A percentile compares a stretch with the other conserved stretches of the same genome.
These are phyloP conservation scores for Paralvinella palmiformis DNA, from an alignment of 1,140 invertebrate genomes.

Conservation along the genomic window DNA sequence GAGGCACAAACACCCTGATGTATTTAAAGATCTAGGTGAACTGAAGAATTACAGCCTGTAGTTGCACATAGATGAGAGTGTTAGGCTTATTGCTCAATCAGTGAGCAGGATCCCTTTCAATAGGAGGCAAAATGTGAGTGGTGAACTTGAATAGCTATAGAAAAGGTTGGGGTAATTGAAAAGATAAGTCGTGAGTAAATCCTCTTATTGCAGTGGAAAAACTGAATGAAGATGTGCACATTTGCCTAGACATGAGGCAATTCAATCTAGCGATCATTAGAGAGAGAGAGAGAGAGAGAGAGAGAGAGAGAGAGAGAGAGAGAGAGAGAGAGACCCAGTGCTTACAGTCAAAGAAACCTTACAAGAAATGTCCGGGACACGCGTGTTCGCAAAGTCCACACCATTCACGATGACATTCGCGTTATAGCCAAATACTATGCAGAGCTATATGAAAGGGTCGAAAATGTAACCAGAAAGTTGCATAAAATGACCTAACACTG, in stretches of 20 bases:
- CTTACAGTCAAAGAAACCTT: slow-evolving; percentile 16
- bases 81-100: too few relatives aligned
- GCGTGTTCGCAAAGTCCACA: slow-evolving; percentile 15
- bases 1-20: too few relatives aligned
- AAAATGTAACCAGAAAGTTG: too few relatives aligned
- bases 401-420: slow-evolving; percentile 4
- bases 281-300: too few relatives aligned
- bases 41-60: too few relatives aligned
- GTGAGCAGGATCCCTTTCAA: too few relatives aligned
- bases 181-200: slow-evolving; percentile 13
- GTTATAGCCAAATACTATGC: slow-evolving; percentile 3
- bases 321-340: slow-evolving; percentile 16
- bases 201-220: slow-evolving; percentile 13
- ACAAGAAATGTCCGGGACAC: slow-evolving; percentile 6
- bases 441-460: too few relatives aligned
- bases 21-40: too few relatives aligned
- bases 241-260: too few relatives aligned
- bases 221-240: slow-evolving; percentile 3
- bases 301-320: too few relatives aligned
- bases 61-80: too few relatives aligned
- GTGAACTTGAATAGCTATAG: slow-evolving; percentile 8
- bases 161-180: slow-evolving; percentile 16
- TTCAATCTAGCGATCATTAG: slow-evolving; percentile 9
- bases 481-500: too few relatives aligned
- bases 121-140: slow-evolving; percentile 1